These are phyloP conservation scores for Heteractis magnifica DNA, from an alignment of 92 coral and sea anemone species.

Conservation along the genomic window DNA sequence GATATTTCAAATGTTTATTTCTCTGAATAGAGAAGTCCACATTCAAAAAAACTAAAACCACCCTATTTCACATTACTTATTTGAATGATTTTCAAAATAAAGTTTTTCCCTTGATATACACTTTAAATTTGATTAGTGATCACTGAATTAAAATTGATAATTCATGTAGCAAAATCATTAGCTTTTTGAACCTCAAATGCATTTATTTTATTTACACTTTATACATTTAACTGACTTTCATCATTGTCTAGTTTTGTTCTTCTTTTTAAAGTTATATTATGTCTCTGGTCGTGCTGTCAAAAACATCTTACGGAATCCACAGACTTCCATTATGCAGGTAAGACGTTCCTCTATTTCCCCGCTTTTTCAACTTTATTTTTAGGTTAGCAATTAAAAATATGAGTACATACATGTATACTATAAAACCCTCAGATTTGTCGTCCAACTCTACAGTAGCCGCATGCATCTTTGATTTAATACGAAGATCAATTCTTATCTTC, in stretches of 20 bases:
- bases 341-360: background rate
- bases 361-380: background rate
- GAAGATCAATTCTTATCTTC: too few relatives aligned
- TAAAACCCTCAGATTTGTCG: too few relatives aligned
- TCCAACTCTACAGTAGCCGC: background rate
- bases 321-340: conserved; percentile 78
- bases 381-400: background rate
- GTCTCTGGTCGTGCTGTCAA: conserved; percentile 90
- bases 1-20: too few relatives aligned
- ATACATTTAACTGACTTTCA: background rate
- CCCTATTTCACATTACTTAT: too few relatives aligned
- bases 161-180: too few relatives aligned
- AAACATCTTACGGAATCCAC: conserved; percentile 76
- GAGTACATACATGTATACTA: background rate
- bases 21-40: too few relatives aligned
- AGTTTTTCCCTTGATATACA: too few relatives aligned
- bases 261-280: conserved; percentile 44
- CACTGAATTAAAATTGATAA: too few relatives aligned
- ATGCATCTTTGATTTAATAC: too few relatives aligned
- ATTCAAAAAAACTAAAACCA: too few relatives aligned
- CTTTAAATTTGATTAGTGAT: too few relatives aligned
- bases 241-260: background rate
- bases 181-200: background rate
- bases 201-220: background rate
- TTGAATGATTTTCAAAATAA: too few relatives aligned